Base-by-base conservation (phyloP, 2,113 vertebrate species). In the Hystrix brachyura region DNA sequence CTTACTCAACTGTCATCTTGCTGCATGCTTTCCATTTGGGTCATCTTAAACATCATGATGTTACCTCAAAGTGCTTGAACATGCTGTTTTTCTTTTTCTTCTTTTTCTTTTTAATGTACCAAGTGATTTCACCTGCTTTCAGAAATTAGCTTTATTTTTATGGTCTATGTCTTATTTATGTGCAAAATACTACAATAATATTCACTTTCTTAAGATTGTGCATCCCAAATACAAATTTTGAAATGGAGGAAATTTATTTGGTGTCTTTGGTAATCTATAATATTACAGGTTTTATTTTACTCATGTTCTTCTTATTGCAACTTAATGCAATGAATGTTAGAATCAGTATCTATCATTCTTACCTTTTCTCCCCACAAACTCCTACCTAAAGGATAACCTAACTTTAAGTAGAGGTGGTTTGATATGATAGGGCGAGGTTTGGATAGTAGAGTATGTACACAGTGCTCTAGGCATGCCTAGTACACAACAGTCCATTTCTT, bases 101-200 rank as follows among this genome's bases (percentile, higher is more conserved):
- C 69, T 91, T 90, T 60, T 59, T 80, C 91, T 95, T 93, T 93
- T 78, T 74, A 87, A 19, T 74, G 3, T 48, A 43, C 71, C 29
- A 69, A 84, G 46, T 81, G 69, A 92, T 91, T 83, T 90, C 53
- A 15, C 87, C 6, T 62, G 43, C 65, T 76, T 92, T 96, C 21
- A 79, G 86, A 95, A 96, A 60, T 84, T 67, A 85, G 57, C 43
- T 87, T 86, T 85, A 79, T 67, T 91, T 83, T 82, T 76, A 76
- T 95, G 48, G 19, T 78, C n/a, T 94, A 0, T 92, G 21, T 55
- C 5, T 93, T 57, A 67, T 2, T 18, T 83, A 29, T 94, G 10
- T 86, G 3, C 13, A 34, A 21, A 86, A 67, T 84, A 32, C 27
- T 55, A 17, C 27, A 81, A 7, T 90, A 38, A 38, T 57, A 48